These are phyloP conservation scores for Cranoglanis bouderius DNA, from an alignment of 2,113 vertebrate species.

Conservation along the genomic window DNA sequence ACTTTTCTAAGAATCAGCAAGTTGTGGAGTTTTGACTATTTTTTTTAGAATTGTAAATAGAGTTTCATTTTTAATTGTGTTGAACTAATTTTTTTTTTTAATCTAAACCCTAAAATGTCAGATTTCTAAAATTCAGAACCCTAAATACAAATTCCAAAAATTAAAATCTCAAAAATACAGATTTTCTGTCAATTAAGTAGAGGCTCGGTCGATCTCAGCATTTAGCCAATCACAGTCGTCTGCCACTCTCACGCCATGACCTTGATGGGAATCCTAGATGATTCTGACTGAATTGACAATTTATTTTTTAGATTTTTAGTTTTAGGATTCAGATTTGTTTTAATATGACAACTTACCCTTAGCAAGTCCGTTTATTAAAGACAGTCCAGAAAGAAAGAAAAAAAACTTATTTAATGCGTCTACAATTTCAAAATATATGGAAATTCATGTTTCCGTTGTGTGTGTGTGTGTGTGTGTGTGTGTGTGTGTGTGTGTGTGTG, in stretches of 20 bases:
- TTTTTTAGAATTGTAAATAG: background rate
- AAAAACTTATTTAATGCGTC: background rate
- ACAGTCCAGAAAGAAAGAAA: background rate
- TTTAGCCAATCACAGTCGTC: background rate
- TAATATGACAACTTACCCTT: background rate
- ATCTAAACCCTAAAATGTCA: background rate
- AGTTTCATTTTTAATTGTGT: background rate
- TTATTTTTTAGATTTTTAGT: too few species aligned
- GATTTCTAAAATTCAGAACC: background rate
- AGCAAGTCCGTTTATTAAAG: background rate
- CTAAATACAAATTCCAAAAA: background rate
- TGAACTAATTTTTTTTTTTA: background rate
- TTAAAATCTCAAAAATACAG: background rate
- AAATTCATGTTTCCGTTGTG: too few species aligned
- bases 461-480: too few species aligned
- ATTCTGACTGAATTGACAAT: too few species aligned
- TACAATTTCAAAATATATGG: background rate
- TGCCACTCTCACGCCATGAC: background rate
- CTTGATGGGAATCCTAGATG: too few species aligned
- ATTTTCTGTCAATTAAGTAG: background rate
- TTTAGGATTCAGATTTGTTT: too few species aligned
- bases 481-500: too few species aligned
- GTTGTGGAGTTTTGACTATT: background rate
- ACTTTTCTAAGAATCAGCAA: background rate
- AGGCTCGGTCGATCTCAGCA: too few species aligned